Percentiles rank a stretch among this genome's conserved stretches.
Evolutionary conservation across 2,888 invertebrate species (phyloP).

Genomic region (Xestia c-nigrum): DNA sequence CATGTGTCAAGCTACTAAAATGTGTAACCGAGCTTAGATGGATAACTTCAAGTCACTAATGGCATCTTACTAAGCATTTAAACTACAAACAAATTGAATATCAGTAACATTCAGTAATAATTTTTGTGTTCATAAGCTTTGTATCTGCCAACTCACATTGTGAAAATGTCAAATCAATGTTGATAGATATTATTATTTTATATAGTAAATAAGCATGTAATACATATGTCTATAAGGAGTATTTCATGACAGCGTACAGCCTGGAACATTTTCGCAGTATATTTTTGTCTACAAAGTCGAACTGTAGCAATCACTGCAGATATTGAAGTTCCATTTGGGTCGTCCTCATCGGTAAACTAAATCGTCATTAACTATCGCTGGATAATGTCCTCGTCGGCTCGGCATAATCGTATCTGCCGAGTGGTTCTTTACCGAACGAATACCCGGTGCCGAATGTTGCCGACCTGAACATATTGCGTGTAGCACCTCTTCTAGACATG

Average conservation of each 20-base stretch:
- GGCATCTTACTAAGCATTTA: background rate
- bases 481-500: background rate
- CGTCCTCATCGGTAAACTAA: background rate
- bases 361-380: background rate
- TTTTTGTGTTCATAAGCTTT: conserved; percentile 19
- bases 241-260: background rate
- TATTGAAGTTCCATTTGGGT: background rate
- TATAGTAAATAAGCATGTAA: background rate
- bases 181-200: conserved; percentile 1
- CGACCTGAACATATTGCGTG: background rate
- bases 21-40: conserved; percentile 3
- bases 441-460: background rate
- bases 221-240: background rate
- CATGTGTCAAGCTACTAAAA: background rate
- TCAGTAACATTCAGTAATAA: conserved; percentile 24
- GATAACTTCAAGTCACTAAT: background rate
- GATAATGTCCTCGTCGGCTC: background rate
- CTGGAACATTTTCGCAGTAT: background rate
- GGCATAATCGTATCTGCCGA: background rate
- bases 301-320: background rate
- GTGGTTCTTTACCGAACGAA: background rate
- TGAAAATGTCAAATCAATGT: conserved; percentile 15
- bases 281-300: background rate
- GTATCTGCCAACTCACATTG: conserved; percentile 3
- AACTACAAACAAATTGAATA: conserved; percentile 9